Conservation (phyloP, 2,113 vertebrate genomes). For the Thamnophis sirtalis region DNA sequence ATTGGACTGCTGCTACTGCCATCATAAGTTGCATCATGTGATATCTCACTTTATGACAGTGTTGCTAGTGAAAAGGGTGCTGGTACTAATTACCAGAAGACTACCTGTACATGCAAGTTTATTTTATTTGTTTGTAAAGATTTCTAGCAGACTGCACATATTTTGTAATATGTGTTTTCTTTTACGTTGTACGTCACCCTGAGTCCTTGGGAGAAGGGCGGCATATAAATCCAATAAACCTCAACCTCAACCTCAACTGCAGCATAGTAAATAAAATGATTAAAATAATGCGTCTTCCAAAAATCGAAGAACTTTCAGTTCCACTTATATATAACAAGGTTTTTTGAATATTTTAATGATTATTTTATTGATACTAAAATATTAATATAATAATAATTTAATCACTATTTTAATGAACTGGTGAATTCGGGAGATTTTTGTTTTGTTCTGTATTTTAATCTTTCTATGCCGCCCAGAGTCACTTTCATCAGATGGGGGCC, state of each 20-base stretch:
- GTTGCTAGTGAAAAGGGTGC: neutral
- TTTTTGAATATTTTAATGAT: neutral
- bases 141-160: constrained; percentile 24
- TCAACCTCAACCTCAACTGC: too few relatives aligned
- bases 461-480: neutral
- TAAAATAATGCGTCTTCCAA: constrained; percentile 6
- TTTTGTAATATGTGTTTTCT: too few relatives aligned
- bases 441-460: neutral
- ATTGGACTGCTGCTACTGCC: neutral
- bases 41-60: neutral
- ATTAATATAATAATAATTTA: too few relatives aligned
- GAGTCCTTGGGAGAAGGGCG: too few relatives aligned
- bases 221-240: too few relatives aligned
- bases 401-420: neutral
- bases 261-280: neutral
- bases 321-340: neutral
- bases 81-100: neutral
- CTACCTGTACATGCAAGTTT: neutral
- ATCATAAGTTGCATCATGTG: neutral
- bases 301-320: constrained; percentile 21
- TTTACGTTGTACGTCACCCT: too few relatives aligned
- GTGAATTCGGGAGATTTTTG: neutral
- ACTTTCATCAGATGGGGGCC: neutral
- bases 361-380: too few relatives aligned
- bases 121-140: constrained; percentile 22